These are phyloP conservation scores for Myiozetetes cayanensis DNA, from an alignment of 2,113 vertebrate genomes.

Conservation along the genomic window DNA sequence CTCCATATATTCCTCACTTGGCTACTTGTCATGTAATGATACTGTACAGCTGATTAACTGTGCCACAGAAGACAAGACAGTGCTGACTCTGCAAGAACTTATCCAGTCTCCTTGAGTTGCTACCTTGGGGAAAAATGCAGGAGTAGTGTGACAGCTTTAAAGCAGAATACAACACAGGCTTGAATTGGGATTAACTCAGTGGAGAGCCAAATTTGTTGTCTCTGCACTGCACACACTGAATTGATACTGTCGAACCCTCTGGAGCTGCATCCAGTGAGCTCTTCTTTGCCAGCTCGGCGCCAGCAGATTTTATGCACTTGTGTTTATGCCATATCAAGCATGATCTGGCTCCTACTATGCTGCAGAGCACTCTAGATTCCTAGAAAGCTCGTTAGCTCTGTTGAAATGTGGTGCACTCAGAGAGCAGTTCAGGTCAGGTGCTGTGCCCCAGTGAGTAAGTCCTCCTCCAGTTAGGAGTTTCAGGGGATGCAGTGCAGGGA, in stretches of 20 bases:
- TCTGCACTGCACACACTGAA: accelerated
- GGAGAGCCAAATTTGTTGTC: background rate
- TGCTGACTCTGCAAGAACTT: background rate
- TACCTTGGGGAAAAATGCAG: background rate
- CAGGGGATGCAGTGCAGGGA: background rate
- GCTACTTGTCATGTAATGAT: background rate
- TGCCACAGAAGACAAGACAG: background rate
- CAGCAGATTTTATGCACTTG: background rate
- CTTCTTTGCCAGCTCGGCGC: accelerated
- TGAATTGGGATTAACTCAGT: background rate
- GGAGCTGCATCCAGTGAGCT: background rate
- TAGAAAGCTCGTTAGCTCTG: conserved; percentile 24
- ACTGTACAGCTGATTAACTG: background rate
- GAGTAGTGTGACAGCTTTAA: background rate
- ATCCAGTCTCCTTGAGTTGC: background rate
- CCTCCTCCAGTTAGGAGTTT: background rate
- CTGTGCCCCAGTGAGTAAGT: background rate
- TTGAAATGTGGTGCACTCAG: background rate
- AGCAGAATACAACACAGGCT: background rate
- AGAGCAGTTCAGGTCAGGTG: background rate
- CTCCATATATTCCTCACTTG: background rate
- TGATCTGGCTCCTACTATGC: background rate
- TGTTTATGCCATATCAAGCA: background rate
- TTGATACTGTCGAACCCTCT: background rate
- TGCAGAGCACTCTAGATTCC: background rate